Percentiles rank a stretch among this genome's conserved stretches.
phyloP scores from a whole-genome alignment of 2,113 vertebrate genomes.

The Mus pahari region DNA sequence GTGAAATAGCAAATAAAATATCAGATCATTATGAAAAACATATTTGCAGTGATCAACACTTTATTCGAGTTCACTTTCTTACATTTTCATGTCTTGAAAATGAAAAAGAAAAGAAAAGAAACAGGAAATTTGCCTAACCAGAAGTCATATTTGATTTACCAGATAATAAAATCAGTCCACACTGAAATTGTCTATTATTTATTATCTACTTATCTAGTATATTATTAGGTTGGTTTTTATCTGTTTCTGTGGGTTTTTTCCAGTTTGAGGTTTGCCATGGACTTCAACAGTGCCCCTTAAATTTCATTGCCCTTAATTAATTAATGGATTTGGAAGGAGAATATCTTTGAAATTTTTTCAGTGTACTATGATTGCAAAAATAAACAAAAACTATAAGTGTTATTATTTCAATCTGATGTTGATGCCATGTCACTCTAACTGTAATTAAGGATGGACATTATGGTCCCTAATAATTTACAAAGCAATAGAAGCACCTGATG shows the following conservation, averaged over 20 bases:
- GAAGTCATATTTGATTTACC: neutral
- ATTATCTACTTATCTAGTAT: neutral
- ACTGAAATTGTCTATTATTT: neutral
- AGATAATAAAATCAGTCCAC: neutral
- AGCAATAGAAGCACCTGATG: neutral
- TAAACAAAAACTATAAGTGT: neutral
- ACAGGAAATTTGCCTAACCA: neutral
- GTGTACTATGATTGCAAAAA: neutral
- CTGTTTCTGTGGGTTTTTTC: neutral
- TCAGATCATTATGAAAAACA: neutral
- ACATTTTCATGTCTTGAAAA: neutral
- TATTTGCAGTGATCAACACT: neutral
- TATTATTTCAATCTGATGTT: constrained; percentile 19
- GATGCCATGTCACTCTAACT: constrained; percentile 14
- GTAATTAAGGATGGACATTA: constrained; percentile 43
- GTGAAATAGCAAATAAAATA: neutral
- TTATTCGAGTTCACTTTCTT: neutral
- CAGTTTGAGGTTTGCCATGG: neutral
- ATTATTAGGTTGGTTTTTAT: neutral
- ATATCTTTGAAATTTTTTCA: neutral
- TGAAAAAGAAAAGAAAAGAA: neutral
- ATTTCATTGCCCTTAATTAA: neutral
- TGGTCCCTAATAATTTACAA: constrained; percentile 35
- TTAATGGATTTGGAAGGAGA: neutral
- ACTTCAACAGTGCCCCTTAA: neutral